Conservation (phyloP, 2,888 invertebrate genomes). For the Aphidoletes aphidimyza region DNA sequence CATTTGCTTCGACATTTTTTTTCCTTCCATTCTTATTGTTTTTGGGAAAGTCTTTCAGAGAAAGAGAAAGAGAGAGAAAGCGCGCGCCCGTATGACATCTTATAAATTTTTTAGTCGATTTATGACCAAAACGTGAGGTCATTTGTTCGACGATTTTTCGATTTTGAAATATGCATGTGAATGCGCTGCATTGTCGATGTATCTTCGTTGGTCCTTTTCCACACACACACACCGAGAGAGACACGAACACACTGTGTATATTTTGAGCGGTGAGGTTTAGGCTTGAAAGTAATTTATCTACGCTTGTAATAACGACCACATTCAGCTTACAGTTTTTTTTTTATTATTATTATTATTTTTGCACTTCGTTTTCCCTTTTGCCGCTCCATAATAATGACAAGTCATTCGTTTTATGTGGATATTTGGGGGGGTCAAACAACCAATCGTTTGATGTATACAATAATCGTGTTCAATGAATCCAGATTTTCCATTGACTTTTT, state of each 20-base stretch:
- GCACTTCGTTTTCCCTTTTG: not conserved
- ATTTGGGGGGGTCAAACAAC: not conserved
- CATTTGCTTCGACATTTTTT: not conserved
- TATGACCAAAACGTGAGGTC: conserved; percentile 54
- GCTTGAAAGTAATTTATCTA: conserved; percentile 18
- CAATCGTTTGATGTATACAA: not conserved
- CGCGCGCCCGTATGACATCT: conserved; percentile 1
- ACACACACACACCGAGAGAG: not conserved
- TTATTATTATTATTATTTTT: not conserved
- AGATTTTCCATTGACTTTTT: too few relatives aligned
- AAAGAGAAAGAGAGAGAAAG: conserved; percentile 20
- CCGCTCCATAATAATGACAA: not conserved
- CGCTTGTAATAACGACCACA: conserved; percentile 15
- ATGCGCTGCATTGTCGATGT: not conserved
- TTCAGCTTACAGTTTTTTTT: not conserved
- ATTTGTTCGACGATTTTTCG: conserved; percentile 12
- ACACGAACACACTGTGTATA: not conserved
- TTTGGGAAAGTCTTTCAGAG: not conserved
- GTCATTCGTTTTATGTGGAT: conserved; percentile 13
- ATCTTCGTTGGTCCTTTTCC: not conserved
- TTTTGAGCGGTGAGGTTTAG: not conserved
- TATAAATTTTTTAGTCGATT: conserved; percentile 51
- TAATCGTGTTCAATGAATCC: too few relatives aligned
- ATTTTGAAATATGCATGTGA: conserved; percentile 34
- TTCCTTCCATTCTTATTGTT: not conserved